Conservation (phyloP, 2,888 invertebrate genomes). For the Perizoma flavofasciatum region DNA sequence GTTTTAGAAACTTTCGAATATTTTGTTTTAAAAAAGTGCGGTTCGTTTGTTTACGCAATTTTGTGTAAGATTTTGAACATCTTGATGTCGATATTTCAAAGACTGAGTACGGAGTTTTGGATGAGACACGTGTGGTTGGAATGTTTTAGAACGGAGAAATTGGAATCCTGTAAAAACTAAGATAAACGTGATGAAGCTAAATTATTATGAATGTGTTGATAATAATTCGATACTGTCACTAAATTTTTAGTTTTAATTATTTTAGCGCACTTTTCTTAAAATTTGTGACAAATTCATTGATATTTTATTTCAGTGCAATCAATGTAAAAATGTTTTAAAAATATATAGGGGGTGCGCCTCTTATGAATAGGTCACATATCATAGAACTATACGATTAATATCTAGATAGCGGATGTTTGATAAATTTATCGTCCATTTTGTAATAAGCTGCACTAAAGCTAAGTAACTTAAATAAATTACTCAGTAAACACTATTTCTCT, state of each 20-base stretch:
- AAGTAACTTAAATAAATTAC: neutral
- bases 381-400: conserved; percentile 48
- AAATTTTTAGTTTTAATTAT: too few species aligned
- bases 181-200: too few species aligned
- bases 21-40: too few species aligned
- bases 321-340: neutral
- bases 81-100: conserved; percentile 3
- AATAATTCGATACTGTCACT: too few species aligned
- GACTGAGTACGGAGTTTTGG: conserved; percentile 18
- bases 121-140: neutral
- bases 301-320: neutral
- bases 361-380: conserved; percentile 74
- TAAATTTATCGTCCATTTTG: conserved; percentile 2
- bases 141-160: neutral
- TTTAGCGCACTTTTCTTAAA: too few species aligned
- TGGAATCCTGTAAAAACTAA: too few species aligned
- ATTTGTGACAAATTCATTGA: too few species aligned
- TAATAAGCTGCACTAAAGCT: conserved; percentile 10
- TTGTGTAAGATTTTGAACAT: conserved; percentile 11
- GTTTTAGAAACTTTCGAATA: too few species aligned
- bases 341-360: conserved; percentile 16
- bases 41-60: neutral
- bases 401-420: conserved; percentile 14
- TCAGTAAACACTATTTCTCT: too few species aligned
- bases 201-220: too few species aligned